Evolutionary conservation across 2,797 vertebrate genomes (phyloP), one percentile per base, ranked within the genome.

Genomic region (Lepidocolaptes lacrymiger): DNA sequence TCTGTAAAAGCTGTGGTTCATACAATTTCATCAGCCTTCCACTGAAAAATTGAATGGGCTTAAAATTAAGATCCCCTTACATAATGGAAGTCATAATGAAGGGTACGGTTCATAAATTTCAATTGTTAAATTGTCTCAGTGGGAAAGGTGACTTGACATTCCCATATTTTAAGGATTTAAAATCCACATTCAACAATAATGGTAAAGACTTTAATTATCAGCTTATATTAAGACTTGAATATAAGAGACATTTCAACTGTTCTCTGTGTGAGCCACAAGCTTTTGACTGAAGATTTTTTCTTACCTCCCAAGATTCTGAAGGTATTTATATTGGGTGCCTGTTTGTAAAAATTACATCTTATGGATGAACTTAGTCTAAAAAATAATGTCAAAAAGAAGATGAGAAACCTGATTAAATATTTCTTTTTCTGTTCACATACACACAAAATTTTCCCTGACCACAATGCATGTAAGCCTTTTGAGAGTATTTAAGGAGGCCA

Each of bases 101-200:
- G 83, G 80, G 66, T 90, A 95, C 34, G 94, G 88, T 82, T 97
- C 96, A 93, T 96, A 96, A 95, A 97, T 96, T 97, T 84, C 94
- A 92, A 61, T 96, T 94, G 91, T 96, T 90, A 95, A 94, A 88
- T 96, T 96, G 92, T 96, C 87, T 96, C 96, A 62, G 85, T 91
- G 71, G 95, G 83, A 95, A 96, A 96, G 88, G 91, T 97, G 90
- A 89, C 69, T 96, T 94, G 89, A 91, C 81, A 74, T 94, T 95
- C 87, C 77, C 83, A 73, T 92, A 93, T 93, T 95, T 96, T 95
- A 93, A 95, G 74, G 73, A 89, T 94, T 96, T 96, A 91, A 96
- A 94, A 89, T 96, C 96, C 85, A 94, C 89, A 85, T 94, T 96
- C 90, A 93, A 95, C 78, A 95, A 91, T 93, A 96, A 96, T 89